Evolutionary conservation across 2,888 invertebrate genomes (phyloP).

Genomic region (Laothoe populi): DNA sequence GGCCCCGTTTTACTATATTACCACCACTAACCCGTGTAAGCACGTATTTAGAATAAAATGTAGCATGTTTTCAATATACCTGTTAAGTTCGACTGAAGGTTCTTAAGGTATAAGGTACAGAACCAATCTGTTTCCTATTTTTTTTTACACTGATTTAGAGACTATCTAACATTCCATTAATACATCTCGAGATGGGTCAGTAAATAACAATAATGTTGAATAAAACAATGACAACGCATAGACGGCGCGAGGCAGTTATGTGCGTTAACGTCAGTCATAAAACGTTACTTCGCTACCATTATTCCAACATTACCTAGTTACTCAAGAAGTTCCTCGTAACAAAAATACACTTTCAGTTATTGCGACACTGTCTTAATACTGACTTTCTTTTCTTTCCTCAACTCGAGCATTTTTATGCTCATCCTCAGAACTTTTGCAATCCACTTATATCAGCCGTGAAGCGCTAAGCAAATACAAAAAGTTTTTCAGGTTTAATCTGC

Average conservation of each 20-base stretch:
- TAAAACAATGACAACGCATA: constrained; percentile 38
- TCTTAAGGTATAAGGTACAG: not conserved
- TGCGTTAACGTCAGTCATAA: constrained; percentile 51
- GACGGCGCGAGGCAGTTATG: constrained; percentile 45
- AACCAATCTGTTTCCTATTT: too few species aligned
- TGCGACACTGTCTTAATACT: constrained; percentile 75
- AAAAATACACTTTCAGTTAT: constrained; percentile 73
- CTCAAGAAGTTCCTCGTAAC: constrained; percentile 65
- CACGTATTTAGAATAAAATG: constrained; percentile 23
- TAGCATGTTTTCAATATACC: constrained; percentile 2
- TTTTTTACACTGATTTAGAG: constrained; percentile 5
- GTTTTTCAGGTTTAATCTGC: constrained; percentile 80
- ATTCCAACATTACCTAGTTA: constrained; percentile 59
- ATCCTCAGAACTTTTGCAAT: constrained; percentile 83
- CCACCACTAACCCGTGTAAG: constrained; percentile 12
- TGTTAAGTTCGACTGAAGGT: not conserved
- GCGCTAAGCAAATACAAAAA: constrained; percentile 83
- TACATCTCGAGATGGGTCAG: constrained; percentile 21
- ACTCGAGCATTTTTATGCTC: constrained; percentile 80
- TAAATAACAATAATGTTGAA: constrained; percentile 32
- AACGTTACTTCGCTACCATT: constrained; percentile 54
- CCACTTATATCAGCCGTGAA: constrained; percentile 84
- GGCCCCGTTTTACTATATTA: constrained; percentile 20
- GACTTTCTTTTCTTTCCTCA: constrained; percentile 69
- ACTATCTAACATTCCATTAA: constrained; percentile 5